These are phyloP conservation scores for Eumeta japonica DNA, from an alignment of 1,140 invertebrate species.

Conservation along the genomic window DNA sequence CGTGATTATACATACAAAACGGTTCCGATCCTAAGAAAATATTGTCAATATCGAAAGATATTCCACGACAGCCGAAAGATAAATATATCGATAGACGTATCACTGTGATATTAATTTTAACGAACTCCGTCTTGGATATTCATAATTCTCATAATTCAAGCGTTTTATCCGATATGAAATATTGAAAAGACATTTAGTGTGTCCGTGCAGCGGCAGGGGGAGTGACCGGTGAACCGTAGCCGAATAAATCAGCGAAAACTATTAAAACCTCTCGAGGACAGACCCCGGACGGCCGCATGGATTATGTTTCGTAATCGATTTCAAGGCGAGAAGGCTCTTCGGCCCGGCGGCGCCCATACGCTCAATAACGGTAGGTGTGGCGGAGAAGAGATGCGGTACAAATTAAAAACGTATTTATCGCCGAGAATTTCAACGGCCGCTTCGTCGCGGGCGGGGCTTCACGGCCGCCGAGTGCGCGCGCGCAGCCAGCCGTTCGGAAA, in stretches of 20 bases:
- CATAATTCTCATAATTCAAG: not conserved
- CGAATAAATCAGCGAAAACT: slow-evolving; percentile 26
- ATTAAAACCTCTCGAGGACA: too few species aligned
- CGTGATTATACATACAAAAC: slow-evolving; percentile 15
- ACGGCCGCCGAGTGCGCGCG: slow-evolving; percentile 38
- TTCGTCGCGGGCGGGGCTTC: slow-evolving; percentile 36
- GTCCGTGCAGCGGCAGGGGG: slow-evolving; percentile 22
- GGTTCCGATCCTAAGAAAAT: slow-evolving; percentile 24
- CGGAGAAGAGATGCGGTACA: slow-evolving; percentile 19
- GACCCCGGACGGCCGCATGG: slow-evolving; percentile 28
- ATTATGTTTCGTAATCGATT: slow-evolving; percentile 24
- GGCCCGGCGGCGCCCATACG: slow-evolving; percentile 19
- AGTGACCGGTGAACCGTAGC: slow-evolving; percentile 39
- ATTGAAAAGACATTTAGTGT: not conserved
- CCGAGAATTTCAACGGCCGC: slow-evolving; percentile 38
- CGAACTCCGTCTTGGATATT: too few species aligned
- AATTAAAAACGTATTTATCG: slow-evolving; percentile 41
- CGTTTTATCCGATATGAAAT: not conserved
- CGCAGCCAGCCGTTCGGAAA: slow-evolving; percentile 32
- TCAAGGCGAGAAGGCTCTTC: slow-evolving; percentile 10
- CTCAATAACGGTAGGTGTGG: slow-evolving; percentile 37
- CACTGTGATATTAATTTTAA: not conserved
- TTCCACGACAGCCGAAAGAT: not conserved
- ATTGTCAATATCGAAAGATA: slow-evolving; percentile 7
- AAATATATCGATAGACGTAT: not conserved